These are phyloP conservation scores for Piezodorus guildinii DNA, from an alignment of 1,140 invertebrate genomes.

Conservation along the genomic window DNA sequence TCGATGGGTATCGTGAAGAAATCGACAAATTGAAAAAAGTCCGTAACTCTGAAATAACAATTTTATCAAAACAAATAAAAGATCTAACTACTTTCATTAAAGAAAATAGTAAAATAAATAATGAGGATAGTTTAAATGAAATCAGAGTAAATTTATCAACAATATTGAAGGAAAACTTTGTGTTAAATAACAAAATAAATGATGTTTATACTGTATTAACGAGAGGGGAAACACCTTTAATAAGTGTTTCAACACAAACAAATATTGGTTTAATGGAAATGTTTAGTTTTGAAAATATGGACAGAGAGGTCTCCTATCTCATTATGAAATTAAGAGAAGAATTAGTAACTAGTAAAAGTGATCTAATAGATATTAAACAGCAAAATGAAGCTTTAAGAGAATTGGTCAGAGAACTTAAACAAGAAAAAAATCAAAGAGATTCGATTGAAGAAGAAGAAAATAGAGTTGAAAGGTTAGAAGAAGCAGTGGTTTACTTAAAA, in stretches of 20 bases:
- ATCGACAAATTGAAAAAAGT: not conserved
- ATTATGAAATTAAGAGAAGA: slow-evolving; percentile 7
- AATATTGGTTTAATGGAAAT: not conserved
- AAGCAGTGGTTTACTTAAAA: not conserved
- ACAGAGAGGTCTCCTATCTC: not conserved
- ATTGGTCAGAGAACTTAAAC: not conserved
- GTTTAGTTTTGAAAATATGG: slow-evolving; percentile 1
- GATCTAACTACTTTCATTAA: not conserved
- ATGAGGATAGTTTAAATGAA: not conserved
- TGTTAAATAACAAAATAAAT: not conserved
- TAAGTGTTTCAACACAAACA: not conserved
- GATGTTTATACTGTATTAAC: slow-evolving; percentile 1
- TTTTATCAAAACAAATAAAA: slow-evolving; percentile 3
- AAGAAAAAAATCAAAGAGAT: not conserved
- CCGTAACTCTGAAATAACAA: not conserved
- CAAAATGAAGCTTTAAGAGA: not conserved
- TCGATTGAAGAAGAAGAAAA: not conserved
- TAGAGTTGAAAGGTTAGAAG: not conserved
- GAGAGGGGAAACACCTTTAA: not conserved
- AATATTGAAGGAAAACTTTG: slow-evolving; percentile 10
- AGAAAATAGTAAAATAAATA: slow-evolving; percentile 3
- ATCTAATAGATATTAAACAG: slow-evolving; percentile 8
- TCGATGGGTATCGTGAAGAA: not conserved
- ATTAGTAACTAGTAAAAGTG: not conserved
- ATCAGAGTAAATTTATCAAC: slow-evolving; percentile 9